These are phyloP conservation scores for Chaenodraco wilsoni DNA, from an alignment of 2,797 vertebrate genomes.

Conservation along the genomic window DNA sequence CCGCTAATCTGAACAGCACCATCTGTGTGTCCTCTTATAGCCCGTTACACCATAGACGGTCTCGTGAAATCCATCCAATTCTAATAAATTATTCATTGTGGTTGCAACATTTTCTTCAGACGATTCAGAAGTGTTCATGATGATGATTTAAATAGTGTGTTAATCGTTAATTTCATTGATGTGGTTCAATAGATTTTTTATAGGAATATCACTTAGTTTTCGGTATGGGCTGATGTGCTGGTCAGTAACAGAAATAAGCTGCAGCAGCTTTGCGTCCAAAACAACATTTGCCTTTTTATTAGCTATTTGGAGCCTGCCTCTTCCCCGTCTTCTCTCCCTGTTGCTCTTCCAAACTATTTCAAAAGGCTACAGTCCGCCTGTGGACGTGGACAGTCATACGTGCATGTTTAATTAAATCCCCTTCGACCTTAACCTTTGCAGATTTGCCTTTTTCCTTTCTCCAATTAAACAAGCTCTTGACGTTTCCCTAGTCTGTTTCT, in stretches of 20 bases:
- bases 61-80: conserved; percentile 13
- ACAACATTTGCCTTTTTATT: neutral
- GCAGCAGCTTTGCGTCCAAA: conserved; percentile 25
- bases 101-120: conserved; percentile 14
- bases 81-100: conserved; percentile 2
- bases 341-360: conserved; percentile 14
- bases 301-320: neutral
- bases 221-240: neutral
- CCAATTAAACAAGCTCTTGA: conserved; percentile 30
- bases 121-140: neutral
- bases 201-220: neutral
- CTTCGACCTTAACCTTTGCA: conserved; percentile 25
- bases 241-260: neutral
- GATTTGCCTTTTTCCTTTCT: conserved; percentile 24
- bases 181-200: conserved; percentile 2
- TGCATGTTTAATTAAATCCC: conserved; percentile 44
- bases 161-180: conserved; percentile 15
- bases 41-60: conserved; percentile 20
- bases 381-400: conserved; percentile 25
- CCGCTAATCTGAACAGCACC: conserved; percentile 27
- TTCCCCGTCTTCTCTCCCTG: neutral
- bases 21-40: conserved; percentile 9
- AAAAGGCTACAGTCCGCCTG: conserved; percentile 1
- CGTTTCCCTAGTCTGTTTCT: conserved; percentile 28
- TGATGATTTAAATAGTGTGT: conserved; percentile 8